Conservation (phyloP, 2,113 vertebrate genomes). For the Stictonetta naevosa region DNA sequence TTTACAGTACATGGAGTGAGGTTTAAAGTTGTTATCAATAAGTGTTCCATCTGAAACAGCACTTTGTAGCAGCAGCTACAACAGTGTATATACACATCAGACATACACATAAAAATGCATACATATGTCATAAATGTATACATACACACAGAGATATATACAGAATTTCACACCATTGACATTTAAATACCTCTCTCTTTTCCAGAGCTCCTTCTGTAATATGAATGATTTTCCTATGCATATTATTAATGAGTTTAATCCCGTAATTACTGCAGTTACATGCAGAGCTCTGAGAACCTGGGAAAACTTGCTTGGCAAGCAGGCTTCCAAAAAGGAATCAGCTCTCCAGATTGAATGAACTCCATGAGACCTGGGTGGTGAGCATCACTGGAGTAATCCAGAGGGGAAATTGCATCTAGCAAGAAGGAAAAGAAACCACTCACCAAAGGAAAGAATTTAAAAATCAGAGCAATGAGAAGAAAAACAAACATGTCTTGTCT, state of each 20-base stretch:
- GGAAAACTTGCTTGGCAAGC: constrained; percentile 68
- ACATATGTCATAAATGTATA: not conserved
- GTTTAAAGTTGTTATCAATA: not conserved
- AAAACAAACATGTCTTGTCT: constrained; percentile 16
- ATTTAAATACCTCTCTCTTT: constrained; percentile 31
- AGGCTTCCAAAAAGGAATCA: constrained; percentile 34
- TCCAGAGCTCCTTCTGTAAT: constrained; percentile 16
- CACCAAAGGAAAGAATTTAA: not conserved
- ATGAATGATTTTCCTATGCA: constrained; percentile 62
- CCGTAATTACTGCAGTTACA: constrained; percentile 73
- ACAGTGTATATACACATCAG: not conserved
- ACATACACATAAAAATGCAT: not conserved
- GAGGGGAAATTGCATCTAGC: not conserved
- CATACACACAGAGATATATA: not conserved
- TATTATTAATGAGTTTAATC: constrained; percentile 76
- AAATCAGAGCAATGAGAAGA: not conserved
- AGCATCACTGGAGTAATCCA: constrained; percentile 47
- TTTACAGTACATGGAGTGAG: constrained; percentile 1
- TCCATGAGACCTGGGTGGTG: not conserved
- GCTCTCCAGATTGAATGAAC: not conserved
- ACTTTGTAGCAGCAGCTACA: constrained; percentile 13
- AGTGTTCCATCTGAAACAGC: constrained; percentile 41
- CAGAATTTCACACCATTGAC: not conserved
- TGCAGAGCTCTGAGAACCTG: constrained; percentile 71
- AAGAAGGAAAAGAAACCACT: not conserved